These are phyloP conservation scores for Stratiomys singularior DNA, from an alignment of 2,888 invertebrate genomes.

Conservation along the genomic window DNA sequence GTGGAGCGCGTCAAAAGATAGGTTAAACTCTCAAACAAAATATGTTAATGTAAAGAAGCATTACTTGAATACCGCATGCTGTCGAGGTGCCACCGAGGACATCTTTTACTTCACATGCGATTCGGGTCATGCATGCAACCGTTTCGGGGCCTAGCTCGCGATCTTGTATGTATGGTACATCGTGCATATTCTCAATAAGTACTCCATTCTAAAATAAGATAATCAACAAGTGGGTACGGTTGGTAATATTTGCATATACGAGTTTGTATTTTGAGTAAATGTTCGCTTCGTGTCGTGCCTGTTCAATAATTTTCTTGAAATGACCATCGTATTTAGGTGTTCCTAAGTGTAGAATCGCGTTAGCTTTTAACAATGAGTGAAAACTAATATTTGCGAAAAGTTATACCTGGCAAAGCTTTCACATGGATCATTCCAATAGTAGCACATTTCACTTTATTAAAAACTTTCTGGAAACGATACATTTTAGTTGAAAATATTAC, in stretches of 20 bases:
- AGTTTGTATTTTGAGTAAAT: constrained; percentile 70
- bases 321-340: constrained; percentile 70
- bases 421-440: constrained; percentile 80
- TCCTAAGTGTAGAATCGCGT: constrained; percentile 61
- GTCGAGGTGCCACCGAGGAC: constrained; percentile 64
- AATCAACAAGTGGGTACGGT: background rate
- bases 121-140: constrained; percentile 74
- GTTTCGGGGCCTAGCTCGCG: constrained; percentile 74
- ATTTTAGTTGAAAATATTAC: constrained; percentile 56
- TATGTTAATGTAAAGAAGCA: background rate
- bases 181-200: constrained; percentile 83
- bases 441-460: constrained; percentile 65
- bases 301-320: constrained; percentile 69
- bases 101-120: constrained; percentile 71
- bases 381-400: background rate
- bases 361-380: background rate
- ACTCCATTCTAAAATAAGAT: constrained; percentile 71
- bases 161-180: constrained; percentile 75
- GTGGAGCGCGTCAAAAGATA: background rate
- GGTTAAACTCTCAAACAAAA: background rate
- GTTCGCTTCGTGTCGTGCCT: constrained; percentile 71
- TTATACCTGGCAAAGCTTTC: constrained; percentile 74
- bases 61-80: constrained; percentile 73
- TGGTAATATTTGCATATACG: constrained; percentile 63
- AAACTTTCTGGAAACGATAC: constrained; percentile 66